phyloP scores from a whole-genome alignment of 2,888 invertebrate genomes.

The Leptothorax acervorum region DNA sequence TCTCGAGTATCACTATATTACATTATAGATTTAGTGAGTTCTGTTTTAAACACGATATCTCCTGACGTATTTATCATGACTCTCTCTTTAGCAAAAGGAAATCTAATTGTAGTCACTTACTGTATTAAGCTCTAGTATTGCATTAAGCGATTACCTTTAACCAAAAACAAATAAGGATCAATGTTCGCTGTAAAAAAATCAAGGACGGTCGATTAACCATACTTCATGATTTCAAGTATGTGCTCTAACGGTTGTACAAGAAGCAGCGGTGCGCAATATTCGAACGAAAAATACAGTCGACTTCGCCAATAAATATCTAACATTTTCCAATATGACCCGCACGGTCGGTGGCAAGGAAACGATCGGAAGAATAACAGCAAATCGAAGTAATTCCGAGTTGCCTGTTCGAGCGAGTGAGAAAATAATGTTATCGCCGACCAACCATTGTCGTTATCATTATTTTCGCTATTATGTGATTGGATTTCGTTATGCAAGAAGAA shows the following conservation, averaged over 20 bases:
- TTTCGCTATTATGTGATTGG: conserved; percentile 1
- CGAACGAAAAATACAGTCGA: conserved; percentile 36
- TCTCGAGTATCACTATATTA: not conserved
- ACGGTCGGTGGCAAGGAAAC: conserved; percentile 6
- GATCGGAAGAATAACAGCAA: conserved; percentile 34
- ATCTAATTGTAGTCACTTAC: not conserved
- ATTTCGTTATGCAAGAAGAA: conserved; percentile 9
- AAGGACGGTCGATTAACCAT: conserved; percentile 17
- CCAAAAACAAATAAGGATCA: not conserved
- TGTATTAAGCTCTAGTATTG: not conserved
- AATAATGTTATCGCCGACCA: conserved; percentile 45
- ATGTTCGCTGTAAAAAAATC: not conserved
- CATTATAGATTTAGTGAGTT: not conserved
- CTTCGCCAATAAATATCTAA: conserved; percentile 49
- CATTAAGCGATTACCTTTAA: not conserved
- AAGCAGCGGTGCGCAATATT: conserved; percentile 42
- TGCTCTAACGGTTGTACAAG: not conserved
- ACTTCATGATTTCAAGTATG: conserved; percentile 31
- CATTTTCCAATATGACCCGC: conserved; percentile 50
- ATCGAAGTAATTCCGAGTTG: conserved; percentile 40
- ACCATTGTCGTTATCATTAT: conserved; percentile 30
- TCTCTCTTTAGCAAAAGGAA: not conserved
- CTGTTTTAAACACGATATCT: not conserved
- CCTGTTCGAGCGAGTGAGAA: conserved; percentile 5
- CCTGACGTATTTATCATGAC: not conserved